Conservation (phyloP, 2,113 vertebrate genomes). For the Anser brachyrhynchus region DNA sequence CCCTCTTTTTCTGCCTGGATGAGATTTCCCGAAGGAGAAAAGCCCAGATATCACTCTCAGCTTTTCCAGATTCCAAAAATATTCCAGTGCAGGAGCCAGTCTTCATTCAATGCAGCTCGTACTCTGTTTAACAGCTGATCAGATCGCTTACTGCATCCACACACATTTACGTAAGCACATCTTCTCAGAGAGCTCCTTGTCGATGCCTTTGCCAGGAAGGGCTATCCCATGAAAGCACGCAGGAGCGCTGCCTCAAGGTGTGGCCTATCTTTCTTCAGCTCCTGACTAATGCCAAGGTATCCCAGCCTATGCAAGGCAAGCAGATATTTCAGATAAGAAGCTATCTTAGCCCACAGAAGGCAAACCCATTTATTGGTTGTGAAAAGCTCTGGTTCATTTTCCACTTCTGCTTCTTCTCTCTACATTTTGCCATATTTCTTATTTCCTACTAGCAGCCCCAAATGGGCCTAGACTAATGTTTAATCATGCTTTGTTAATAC, state of each 20-base stretch:
- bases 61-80: background rate
- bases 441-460: background rate
- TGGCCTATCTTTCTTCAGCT: background rate
- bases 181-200: background rate
- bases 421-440: background rate
- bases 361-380: background rate
- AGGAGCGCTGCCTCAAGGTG: background rate
- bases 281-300: background rate
- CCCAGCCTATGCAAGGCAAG: slow-evolving; percentile 7
- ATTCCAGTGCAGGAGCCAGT: background rate
- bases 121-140: background rate
- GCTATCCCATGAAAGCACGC: background rate
- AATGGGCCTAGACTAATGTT: background rate
- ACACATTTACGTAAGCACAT: background rate
- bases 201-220: background rate
- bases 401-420: background rate
- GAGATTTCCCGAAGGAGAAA: background rate
- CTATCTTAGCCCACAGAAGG: background rate
- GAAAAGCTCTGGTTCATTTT: background rate
- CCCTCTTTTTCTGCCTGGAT: background rate
- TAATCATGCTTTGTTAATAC: background rate
- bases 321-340: slow-evolving; percentile 9
- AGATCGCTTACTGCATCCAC: background rate
- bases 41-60: background rate
- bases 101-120: background rate